These are phyloP conservation scores for Crotophaga sulcirostris DNA, from an alignment of 2,113 vertebrate species.

Conservation along the genomic window DNA sequence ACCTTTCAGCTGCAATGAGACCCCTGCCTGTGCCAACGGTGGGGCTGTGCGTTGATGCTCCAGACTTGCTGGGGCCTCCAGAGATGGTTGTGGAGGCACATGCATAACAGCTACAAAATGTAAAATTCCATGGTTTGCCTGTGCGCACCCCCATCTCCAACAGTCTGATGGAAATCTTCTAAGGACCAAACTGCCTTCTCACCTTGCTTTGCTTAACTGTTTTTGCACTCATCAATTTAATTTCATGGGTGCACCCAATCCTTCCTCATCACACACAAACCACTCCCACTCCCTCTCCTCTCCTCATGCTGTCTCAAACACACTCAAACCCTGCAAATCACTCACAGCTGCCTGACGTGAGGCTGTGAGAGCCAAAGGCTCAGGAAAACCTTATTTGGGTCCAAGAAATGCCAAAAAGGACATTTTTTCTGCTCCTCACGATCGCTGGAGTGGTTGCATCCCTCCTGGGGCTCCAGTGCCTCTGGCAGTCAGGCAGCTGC, in stretches of 20 bases:
- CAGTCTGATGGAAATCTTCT: neutral
- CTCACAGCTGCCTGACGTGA: accelerated
- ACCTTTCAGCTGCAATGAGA: neutral
- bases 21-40: neutral
- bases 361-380: neutral
- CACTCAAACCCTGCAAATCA: neutral
- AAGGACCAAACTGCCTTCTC: neutral
- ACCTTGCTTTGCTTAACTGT: neutral
- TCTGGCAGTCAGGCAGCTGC: neutral
- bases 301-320: accelerated
- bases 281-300: neutral
- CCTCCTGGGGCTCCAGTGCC: accelerated
- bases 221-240: neutral
- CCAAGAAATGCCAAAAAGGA: neutral
- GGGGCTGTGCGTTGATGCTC: neutral
- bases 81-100: neutral
- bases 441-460: accelerated
- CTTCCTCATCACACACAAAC: neutral
- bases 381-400: neutral
- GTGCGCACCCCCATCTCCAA: neutral
- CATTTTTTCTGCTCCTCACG: accelerated
- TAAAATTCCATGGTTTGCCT: neutral
- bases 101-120: neutral
- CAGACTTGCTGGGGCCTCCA: neutral
- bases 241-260: neutral